A percentile compares a stretch with the other conserved stretches of the same genome.
phyloP scores from a whole-genome alignment of 2,113 vertebrate species.

The Electrona antarctica region DNA sequence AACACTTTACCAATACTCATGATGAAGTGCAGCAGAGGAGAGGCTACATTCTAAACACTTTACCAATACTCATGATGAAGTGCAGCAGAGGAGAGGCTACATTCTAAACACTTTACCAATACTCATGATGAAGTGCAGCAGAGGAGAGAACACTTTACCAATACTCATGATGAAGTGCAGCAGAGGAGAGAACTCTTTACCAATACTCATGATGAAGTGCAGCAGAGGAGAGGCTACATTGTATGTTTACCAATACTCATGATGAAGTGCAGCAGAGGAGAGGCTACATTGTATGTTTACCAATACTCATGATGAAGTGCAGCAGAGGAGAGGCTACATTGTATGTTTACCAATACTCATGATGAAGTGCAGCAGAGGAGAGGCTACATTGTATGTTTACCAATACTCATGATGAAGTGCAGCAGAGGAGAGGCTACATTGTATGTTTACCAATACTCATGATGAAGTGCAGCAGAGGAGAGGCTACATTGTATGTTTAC shows the following conservation, averaged over 20 bases:
- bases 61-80: no score
- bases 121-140: slow-evolving; percentile 27
- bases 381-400: no score
- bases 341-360: no score
- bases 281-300: no score
- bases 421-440: slow-evolving; percentile 21
- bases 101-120: slow-evolving; percentile 28
- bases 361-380: no score
- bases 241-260: no score
- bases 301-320: slow-evolving; percentile 23
- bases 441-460: no score
- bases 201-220: slow-evolving; percentile 23
- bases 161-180: no score
- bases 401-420: slow-evolving; percentile 23
- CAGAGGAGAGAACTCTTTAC: background rate
- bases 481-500: no score
- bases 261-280: no score
- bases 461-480: no score
- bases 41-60: background rate
- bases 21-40: slow-evolving; percentile 12
- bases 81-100: no score
- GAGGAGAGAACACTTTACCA: background rate
- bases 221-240: slow-evolving; percentile 21
- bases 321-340: slow-evolving; percentile 21
- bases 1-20: slow-evolving; percentile 23